phyloP scores from a whole-genome alignment of 2,888 invertebrate genomes.

The Eurois occulta region DNA sequence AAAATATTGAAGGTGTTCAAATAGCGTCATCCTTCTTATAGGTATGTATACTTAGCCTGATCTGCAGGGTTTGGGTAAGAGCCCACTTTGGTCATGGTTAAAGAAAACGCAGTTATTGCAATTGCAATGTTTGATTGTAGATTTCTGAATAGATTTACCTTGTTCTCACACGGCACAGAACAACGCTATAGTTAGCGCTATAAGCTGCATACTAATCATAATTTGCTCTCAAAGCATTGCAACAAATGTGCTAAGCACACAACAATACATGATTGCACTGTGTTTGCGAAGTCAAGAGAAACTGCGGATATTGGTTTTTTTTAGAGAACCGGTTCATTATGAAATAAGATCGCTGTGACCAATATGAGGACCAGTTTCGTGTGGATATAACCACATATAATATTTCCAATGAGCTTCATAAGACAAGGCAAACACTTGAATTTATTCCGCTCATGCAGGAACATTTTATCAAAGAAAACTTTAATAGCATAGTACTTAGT shows the following conservation, averaged over 20 bases:
- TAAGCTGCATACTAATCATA: conserved; percentile 3
- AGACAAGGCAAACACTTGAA: neutral
- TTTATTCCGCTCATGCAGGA: neutral
- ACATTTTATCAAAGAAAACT: neutral
- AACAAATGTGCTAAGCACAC: conserved; percentile 41
- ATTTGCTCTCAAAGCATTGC: conserved; percentile 19
- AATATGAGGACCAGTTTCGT: conserved; percentile 51
- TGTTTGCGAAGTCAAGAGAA: conserved; percentile 57
- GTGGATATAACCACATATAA: conserved; percentile 5
- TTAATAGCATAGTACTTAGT: neutral
- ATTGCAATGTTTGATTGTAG: neutral
- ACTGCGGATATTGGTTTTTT: conserved; percentile 67
- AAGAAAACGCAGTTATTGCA: conserved; percentile 11
- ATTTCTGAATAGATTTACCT: neutral
- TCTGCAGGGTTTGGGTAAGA: conserved; percentile 1
- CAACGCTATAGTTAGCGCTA: conserved; percentile 1
- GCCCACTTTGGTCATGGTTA: neutral
- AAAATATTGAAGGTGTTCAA: conserved; percentile 20
- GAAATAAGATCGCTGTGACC: conserved; percentile 38
- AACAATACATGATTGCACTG: conserved; percentile 47
- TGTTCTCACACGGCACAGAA: neutral
- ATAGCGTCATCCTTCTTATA: neutral
- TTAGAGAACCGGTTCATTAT: conserved; percentile 58
- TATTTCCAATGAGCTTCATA: neutral
- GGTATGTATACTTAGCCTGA: conserved; percentile 2